A percentile compares a stretch with the other conserved stretches of the same genome.
Evolutionary conservation across 1,140 invertebrate genomes (phyloP).

Genomic region (Octopus bimaculoides): DNA sequence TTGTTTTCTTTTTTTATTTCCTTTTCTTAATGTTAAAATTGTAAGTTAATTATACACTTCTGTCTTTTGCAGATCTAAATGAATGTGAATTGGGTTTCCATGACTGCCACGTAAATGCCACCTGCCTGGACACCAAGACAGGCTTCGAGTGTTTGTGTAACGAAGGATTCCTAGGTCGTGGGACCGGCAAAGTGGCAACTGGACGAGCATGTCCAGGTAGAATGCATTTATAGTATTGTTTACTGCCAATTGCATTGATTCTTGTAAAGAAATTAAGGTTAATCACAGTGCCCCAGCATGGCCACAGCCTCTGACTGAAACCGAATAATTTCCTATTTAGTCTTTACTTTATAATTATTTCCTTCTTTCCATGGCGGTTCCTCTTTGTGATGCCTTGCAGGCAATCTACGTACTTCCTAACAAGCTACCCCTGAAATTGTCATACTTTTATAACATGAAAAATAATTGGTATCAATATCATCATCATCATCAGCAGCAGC

Average conservation of each 20-base stretch:
- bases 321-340: neutral
- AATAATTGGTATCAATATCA: too few relatives aligned
- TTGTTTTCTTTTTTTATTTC: too few relatives aligned
- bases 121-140: conserved; percentile 29
- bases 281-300: too few relatives aligned
- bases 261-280: neutral
- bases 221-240: neutral
- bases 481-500: too few relatives aligned
- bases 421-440: too few relatives aligned
- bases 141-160: conserved; percentile 39
- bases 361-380: too few relatives aligned
- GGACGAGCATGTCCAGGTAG: conserved; percentile 46
- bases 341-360: too few relatives aligned
- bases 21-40: too few relatives aligned
- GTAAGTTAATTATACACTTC: too few relatives aligned
- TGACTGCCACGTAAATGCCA: conserved; percentile 38
- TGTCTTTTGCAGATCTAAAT: conserved; percentile 34
- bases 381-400: neutral
- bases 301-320: neutral
- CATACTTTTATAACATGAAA: too few relatives aligned
- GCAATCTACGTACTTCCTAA: too few relatives aligned
- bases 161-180: conserved; percentile 33
- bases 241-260: neutral
- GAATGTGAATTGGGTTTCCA: conserved; percentile 41
- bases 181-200: conserved; percentile 35